Base-by-base conservation (phyloP, 2,113 vertebrate species). In the Gallinago paraguaiae region DNA sequence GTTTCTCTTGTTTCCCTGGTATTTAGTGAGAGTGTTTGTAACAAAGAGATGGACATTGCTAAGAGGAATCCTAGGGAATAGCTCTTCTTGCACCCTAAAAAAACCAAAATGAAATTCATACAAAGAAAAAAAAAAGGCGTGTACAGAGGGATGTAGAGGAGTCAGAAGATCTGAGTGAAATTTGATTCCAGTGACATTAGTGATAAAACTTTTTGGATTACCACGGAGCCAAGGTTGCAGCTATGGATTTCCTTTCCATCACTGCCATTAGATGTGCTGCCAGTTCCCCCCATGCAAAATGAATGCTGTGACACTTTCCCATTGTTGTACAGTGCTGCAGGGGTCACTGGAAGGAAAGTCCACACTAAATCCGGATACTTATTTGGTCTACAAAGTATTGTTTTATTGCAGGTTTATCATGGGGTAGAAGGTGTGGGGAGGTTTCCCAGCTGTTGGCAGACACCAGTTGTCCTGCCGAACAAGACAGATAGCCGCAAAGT, bases 381-480 rank as follows among this genome's bases (percentile, higher is more conserved):
- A 45, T 64, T 93, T 91, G 20, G 4, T 95, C 96, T 95, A 89
- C 39, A 80, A 93, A 88, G 53, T 4, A 11, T 67, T 93, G 22
- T 53, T 96, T 93, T 90, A 92, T 79, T 90, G 51, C 60, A 71
- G 60, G 37, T 53, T 96, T 96, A 91, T 96, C 93, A 18, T 30
- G 54, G 80, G 27, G 30, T 41, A 53, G 77, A 86, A 92, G 70
- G 88, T 79, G 91, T 72, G 57, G 33, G 45, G 93, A 96, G 19
- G 56, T 82, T 95, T 96, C 80, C 69, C 95, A 89, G 90, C 93
- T 97, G 96, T 90, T 95, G 69, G 63, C 77, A 92, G 90, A 72
- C 51, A 72, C 45, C 5, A 3, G 18, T 88, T 93, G 39, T 88
- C 27, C 72, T 71, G 57, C 51, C 80, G 69, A 71, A 94, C 69